phyloP scores from a whole-genome alignment of 2,888 invertebrate species.

The Drosophila anceps region DNA sequence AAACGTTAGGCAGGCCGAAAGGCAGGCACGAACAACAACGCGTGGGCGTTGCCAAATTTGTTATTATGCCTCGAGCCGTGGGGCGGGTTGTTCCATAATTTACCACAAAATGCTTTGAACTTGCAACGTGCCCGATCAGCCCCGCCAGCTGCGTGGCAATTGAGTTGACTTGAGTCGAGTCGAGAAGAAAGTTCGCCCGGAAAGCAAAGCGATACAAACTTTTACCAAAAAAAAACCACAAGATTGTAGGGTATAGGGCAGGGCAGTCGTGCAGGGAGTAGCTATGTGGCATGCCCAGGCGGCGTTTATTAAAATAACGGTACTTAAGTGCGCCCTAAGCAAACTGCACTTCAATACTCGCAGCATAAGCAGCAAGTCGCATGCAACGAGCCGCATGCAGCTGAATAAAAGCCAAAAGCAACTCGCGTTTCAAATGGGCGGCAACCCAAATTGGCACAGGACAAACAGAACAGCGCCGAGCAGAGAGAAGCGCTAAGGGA shows the following conservation, averaged over 20 bases:
- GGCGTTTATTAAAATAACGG: slow-evolving; percentile 82
- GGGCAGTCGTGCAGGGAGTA: slow-evolving; percentile 1
- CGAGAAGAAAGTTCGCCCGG: slow-evolving; percentile 53
- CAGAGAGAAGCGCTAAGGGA: slow-evolving; percentile 7
- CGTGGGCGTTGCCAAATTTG: slow-evolving; percentile 64
- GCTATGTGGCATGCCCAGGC: slow-evolving; percentile 61
- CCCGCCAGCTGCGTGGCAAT: slow-evolving; percentile 49
- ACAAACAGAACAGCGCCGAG: background rate
- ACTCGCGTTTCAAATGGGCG: slow-evolving; percentile 47
- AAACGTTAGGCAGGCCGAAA: background rate
- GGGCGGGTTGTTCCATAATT: slow-evolving; percentile 44
- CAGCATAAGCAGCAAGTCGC: slow-evolving; percentile 35
- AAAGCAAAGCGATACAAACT: slow-evolving; percentile 55
- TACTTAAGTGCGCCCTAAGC: slow-evolving; percentile 80
- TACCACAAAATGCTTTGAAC: slow-evolving; percentile 61
- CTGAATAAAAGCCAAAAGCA: slow-evolving; percentile 28
- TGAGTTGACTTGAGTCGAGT: slow-evolving; percentile 13
- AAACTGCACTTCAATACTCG: slow-evolving; percentile 59
- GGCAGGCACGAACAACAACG: slow-evolving; percentile 3
- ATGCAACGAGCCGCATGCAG: slow-evolving; percentile 40
- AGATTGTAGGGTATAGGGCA: slow-evolving; percentile 6
- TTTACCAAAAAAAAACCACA: slow-evolving; percentile 35
- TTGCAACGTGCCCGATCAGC: slow-evolving; percentile 51
- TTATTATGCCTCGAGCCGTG: slow-evolving; percentile 27
- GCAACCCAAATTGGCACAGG: slow-evolving; percentile 46